phyloP scores from a whole-genome alignment of 2,113 vertebrate species.

The Balaenoptera acutorostrata region DNA sequence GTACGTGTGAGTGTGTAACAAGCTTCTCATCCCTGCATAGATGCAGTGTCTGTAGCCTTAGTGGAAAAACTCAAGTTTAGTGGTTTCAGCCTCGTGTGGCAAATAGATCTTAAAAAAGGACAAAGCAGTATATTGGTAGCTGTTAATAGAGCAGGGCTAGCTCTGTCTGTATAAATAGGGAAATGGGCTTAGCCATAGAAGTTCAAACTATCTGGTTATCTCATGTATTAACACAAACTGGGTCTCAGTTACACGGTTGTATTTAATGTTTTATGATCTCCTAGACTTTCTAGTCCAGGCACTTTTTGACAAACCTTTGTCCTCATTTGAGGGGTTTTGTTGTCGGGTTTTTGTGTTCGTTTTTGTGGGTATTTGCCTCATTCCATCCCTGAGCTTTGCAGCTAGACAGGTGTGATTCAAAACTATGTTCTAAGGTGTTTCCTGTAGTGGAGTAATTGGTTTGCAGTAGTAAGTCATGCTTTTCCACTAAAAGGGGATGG shows the following conservation, averaged over 20 bases:
- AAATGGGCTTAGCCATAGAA: conserved; percentile 62
- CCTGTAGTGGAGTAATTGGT: not conserved
- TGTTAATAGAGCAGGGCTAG: conserved; percentile 57
- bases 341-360: conserved; percentile 20
- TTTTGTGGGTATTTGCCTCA: conserved; percentile 38
- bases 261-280: conserved; percentile 25
- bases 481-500: not conserved
- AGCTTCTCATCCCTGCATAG: conserved; percentile 68
- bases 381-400: conserved; percentile 13
- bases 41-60: conserved; percentile 73
- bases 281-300: too few relatives aligned
- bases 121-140: conserved; percentile 31
- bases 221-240: conserved; percentile 45
- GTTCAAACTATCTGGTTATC: not conserved
- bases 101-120: conserved; percentile 54
- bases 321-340: conserved; percentile 15
- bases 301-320: too few relatives aligned
- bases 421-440: not conserved
- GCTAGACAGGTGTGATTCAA: not conserved
- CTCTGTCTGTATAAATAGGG: conserved; percentile 69
- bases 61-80: conserved; percentile 65
- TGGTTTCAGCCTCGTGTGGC: conserved; percentile 67
- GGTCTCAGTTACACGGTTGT: conserved; percentile 61
- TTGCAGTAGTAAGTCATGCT: not conserved
- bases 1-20: conserved; percentile 28